Evolutionary conservation across 2,113 vertebrate species (phyloP), one percentile per base, ranked within the genome.

Genomic region (Grallaria varia): DNA sequence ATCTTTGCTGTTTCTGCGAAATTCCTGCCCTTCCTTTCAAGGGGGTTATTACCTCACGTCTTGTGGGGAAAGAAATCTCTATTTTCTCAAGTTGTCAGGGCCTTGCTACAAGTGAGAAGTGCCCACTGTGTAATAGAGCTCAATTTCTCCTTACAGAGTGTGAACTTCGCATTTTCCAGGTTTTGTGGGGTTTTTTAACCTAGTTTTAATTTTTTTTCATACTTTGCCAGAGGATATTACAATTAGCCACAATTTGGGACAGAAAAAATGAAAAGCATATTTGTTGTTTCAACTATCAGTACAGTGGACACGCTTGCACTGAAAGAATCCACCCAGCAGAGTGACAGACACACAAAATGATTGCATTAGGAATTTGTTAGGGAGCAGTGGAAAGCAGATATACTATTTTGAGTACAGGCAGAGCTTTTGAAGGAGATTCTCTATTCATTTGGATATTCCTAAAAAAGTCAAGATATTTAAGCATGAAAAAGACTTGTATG

Each of bases 71-170:
- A 52, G 12, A 90, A 69, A 83, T 77, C 45, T 31, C 24, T 39
- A 0, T 14, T 59, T 82, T 74, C 49, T 64, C 35, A 89, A 89
- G 62, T 50, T 22, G 4, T 4, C 39, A 37, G 8, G 72, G 14
- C n/a, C 30, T 55, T 88, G 8, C 42, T 56, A 0, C 12, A 71
- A 80, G 39, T 2, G 30, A 80, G 42, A 59, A 27, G 8, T 52
- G 39, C 4, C 39, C 12, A 10, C 7, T 40, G 23, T 30, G 14
- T 5, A 42, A 20, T 0, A 60, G 28, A 76, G 58, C 6, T 3
- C 3, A 63, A 79, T 42, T 90, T 53, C 18, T 77, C 31, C n/a
- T 69, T 10, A 49, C 39, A 42, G 55, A 4, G 9, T 17, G 33
- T 33, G 35, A 80, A 42, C 8, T 37, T 28, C 3, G 37, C 27